Percentiles rank a stretch among this genome's conserved stretches.
These are phyloP conservation scores for Pleuronectes platessa DNA, from an alignment of 2,113 vertebrate species.

Conservation along the genomic window DNA sequence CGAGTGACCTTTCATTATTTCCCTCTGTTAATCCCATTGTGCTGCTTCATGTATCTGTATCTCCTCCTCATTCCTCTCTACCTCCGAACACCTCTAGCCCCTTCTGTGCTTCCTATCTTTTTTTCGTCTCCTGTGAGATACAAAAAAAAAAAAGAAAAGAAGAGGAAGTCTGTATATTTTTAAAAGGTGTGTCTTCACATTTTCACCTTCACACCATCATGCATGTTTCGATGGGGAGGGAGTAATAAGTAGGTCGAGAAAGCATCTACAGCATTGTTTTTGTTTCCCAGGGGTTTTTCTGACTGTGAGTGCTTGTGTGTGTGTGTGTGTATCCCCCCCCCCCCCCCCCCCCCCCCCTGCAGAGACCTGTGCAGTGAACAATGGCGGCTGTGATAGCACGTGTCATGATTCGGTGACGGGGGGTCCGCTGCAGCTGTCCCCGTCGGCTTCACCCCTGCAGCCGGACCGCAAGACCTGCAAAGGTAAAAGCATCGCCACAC, in stretches of 20 bases:
- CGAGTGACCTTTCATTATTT: conserved; percentile 30
- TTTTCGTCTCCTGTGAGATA: conserved; percentile 28
- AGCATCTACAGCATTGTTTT: conserved; percentile 26
- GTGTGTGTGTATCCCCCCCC: no score
- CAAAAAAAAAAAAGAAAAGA: not conserved
- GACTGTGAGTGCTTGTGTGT: conserved; percentile 49
- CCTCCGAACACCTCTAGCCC: conserved; percentile 21
- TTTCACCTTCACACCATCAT: conserved; percentile 20
- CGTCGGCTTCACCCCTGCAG: conserved; percentile 95
- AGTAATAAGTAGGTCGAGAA: conserved; percentile 49
- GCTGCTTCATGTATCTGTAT: no score
- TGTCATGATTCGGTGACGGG: conserved; percentile 94
- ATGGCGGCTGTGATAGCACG: conserved; percentile 97
- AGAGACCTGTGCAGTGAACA: conserved; percentile 99
- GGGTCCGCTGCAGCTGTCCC: conserved; percentile 98
- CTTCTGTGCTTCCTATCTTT: conserved; percentile 24
- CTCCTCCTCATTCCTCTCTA: conserved; percentile 8
- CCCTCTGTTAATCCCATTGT: conserved; percentile 23
- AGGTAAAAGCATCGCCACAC: conserved; percentile 80
- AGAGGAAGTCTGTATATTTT: conserved; percentile 8
- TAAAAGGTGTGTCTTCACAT: conserved; percentile 5
- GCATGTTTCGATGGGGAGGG: conserved; percentile 30
- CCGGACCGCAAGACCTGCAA: conserved; percentile 97
- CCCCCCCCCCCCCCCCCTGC: conserved; percentile 41
- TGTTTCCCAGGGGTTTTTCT: conserved; percentile 32